Percentiles rank a stretch among this genome's conserved stretches.
These are phyloP conservation scores for Agrypnus murinus DNA, from an alignment of 2,888 invertebrate genomes.

Conservation along the genomic window DNA sequence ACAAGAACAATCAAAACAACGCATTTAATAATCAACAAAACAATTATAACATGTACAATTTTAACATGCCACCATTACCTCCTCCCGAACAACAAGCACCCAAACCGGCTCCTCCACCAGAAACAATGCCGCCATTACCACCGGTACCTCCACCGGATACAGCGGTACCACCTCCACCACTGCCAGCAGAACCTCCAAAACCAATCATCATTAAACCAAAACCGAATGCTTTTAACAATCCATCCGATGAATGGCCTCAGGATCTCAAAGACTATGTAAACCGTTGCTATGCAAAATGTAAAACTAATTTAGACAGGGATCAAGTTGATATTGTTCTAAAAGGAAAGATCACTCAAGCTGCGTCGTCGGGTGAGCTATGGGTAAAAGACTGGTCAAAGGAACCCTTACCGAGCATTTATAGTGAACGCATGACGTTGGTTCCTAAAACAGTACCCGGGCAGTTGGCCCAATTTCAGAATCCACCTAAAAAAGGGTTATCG, in stretches of 20 bases:
- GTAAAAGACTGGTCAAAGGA: slow-evolving; percentile 96
- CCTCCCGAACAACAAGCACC: slow-evolving; percentile 71
- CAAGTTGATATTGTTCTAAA: slow-evolving; percentile 95
- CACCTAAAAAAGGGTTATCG: slow-evolving; percentile 73
- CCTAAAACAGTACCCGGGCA: slow-evolving; percentile 77
- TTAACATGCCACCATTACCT: slow-evolving; percentile 72
- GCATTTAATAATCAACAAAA: slow-evolving; percentile 61
- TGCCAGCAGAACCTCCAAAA: slow-evolving; percentile 66
- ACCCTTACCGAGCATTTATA: slow-evolving; percentile 91
- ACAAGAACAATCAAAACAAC: slow-evolving; percentile 74
- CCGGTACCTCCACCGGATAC: slow-evolving; percentile 67
- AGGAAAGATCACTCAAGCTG: slow-evolving; percentile 93
- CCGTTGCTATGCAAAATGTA: slow-evolving; percentile 93
- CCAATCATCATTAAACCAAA: slow-evolving; percentile 60
- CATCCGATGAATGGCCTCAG: slow-evolving; percentile 85
- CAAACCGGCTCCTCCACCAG: slow-evolving; percentile 74
- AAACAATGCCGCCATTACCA: slow-evolving; percentile 73
- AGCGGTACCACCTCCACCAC: slow-evolving; percentile 73
- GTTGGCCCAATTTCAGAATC: slow-evolving; percentile 76
- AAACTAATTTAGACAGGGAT: slow-evolving; percentile 91
- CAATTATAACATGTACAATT: slow-evolving; percentile 62
- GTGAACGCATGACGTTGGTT: slow-evolving; percentile 81
- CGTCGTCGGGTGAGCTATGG: slow-evolving; percentile 90
- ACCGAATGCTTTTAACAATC: slow-evolving; percentile 72
- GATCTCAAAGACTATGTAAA: slow-evolving; percentile 91